Base-by-base conservation (phyloP, 2,888 invertebrate species). In the Lasioglossum oenotherae region DNA sequence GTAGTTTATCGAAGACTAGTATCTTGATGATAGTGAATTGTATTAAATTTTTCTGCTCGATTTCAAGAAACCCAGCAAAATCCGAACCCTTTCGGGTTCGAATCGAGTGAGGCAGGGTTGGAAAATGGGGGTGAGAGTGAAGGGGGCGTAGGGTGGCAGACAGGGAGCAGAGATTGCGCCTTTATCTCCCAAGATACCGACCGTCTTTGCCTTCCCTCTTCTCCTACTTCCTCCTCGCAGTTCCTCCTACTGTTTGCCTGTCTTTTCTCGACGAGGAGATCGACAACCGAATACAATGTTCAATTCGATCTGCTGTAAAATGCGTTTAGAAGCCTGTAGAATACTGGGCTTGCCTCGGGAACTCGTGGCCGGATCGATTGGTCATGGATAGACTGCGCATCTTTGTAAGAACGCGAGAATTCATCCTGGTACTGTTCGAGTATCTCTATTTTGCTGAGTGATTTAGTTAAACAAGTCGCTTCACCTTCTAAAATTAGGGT, bases 171-270 rank as follows among this genome's bases (percentile, higher is more conserved):
- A 93, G 93, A 94, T 93, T 93, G 93, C 92, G 88, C 92, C 91
- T 92, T 87, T 86, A 92, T 94, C 93, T 93, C 93, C 93, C 88
- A 91, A 90, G 94, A 94, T 93, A 95, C 94, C 93, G 86, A 88
- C 85, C 88, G 87, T 85, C 89, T 88, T 87, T 89, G 90, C 91
- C 91, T 93, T 93, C 89, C 86, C 89, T 87, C 89, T 88, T 91
- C 92, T 93, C 86, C 87, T 93, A 79, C 80, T 84, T 84, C 82
- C 82, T 77, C 82, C 82, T 80, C 74, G 77, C 78, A 80, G 78
- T 75, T 69, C 64, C 79, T 69, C 74, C 84, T 71, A 57, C 74
- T 35, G 73, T 27, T 38, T 31, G 84, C 81, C 74, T 64, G 81
- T 72, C 81, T 81, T 83, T 83, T 85, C 82, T 80, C 83, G 69